Base-by-base conservation (phyloP, 2,797 vertebrate genomes). In the Sternarchorhynchus goeldii region DNA sequence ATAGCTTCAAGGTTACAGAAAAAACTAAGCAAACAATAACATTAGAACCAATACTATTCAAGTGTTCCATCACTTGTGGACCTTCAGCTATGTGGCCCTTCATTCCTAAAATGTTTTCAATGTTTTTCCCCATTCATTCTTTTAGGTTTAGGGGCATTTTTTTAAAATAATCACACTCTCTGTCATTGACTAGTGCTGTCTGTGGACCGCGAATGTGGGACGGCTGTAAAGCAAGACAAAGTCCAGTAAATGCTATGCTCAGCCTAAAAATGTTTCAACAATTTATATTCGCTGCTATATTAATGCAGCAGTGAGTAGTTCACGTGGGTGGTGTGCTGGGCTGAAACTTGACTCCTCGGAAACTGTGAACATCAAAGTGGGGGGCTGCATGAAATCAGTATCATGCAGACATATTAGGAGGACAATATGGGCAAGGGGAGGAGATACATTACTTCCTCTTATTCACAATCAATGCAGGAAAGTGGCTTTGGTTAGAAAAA, bases 401-500 rank as follows among this genome's bases (percentile, higher is more conserved):
- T 75, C 76, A 70, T 78, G 55, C 71, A 82, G 65, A 78, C 65
- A 58, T 75, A 75, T 70, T 70, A 78, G 77, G 71, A 77, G 65
- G 70, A 70, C 39, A 58, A 70, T 62, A 75, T 80, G 74, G 64
- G 39, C 20, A 29, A 41, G 50, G 36, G 50, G 55, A 16, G 34
- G 63, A 65, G 63, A 45, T 55, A 20, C 66, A 58, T 75, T 59
- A 56, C 75, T 75, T 65, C 41, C 50, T 63, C 39, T 75, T 6
- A 2, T 45, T 66, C n/a, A 7, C 56, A 66, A 75, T 83, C 72
- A 76, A 75, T 83, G 62, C 62, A 67, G 25, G 60, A 66, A 75
- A 75, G n/a, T 53, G 16, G 39, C 32, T 34, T 56, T 63, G 32
- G 57, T 69, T 56, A 56, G 20, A 74, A 31, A 36, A n/a, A 64